Evolutionary conservation across 2,888 invertebrate genomes (phyloP).

Genomic region (Biston stratarius): DNA sequence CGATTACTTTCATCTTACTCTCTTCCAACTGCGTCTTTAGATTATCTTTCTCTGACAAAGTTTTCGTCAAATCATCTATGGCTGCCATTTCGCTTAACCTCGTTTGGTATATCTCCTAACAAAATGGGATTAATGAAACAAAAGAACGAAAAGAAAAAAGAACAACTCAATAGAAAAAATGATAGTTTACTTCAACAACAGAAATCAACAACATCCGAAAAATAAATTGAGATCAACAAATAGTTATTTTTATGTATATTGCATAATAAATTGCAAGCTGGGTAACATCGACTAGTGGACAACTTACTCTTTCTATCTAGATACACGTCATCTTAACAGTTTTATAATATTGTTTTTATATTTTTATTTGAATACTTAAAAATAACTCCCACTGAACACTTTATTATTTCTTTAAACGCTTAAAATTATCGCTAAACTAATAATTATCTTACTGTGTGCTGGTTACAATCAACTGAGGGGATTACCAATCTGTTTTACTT

Average conservation of each 20-base stretch:
- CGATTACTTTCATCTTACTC: slow-evolving; percentile 77
- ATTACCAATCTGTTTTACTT: slow-evolving; percentile 51
- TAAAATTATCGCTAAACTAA: slow-evolving; percentile 81
- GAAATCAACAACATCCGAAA: slow-evolving; percentile 74
- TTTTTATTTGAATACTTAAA: slow-evolving; percentile 73
- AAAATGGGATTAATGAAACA: slow-evolving; percentile 69
- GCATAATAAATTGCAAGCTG: slow-evolving; percentile 82
- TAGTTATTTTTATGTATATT: slow-evolving; percentile 53
- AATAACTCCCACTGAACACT: slow-evolving; percentile 84
- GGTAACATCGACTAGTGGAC: slow-evolving; percentile 83
- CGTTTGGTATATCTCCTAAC: slow-evolving; percentile 76
- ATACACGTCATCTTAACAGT: slow-evolving; percentile 84
- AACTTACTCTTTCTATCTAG: slow-evolving; percentile 81
- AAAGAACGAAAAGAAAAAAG: slow-evolving; percentile 62
- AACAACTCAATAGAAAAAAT: slow-evolving; percentile 60
- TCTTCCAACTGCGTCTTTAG: slow-evolving; percentile 74
- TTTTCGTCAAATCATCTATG: slow-evolving; percentile 69
- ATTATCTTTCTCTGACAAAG: slow-evolving; percentile 69
- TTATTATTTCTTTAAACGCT: slow-evolving; percentile 77
- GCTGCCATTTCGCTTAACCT: slow-evolving; percentile 74
- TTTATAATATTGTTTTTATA: slow-evolving; percentile 75
- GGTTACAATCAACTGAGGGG: slow-evolving; percentile 67
- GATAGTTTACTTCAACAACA: slow-evolving; percentile 73
- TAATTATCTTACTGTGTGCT: slow-evolving; percentile 81
- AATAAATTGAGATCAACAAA: slow-evolving; percentile 72